phyloP scores from a whole-genome alignment of 2,797 vertebrate species.

The Chromobotia macracanthus region DNA sequence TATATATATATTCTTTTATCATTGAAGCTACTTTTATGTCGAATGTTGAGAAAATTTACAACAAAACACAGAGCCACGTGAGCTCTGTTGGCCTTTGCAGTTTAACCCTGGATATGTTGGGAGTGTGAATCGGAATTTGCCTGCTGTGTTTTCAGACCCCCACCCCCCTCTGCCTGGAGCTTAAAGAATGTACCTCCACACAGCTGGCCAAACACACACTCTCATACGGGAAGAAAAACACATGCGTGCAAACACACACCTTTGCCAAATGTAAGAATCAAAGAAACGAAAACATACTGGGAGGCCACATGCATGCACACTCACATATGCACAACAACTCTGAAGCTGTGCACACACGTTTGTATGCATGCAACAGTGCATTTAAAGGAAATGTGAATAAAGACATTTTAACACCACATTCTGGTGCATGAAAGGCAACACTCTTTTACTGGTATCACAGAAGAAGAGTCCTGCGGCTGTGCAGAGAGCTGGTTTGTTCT shows the following conservation, averaged over 20 bases:
- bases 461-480: constrained; percentile 60
- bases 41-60: not conserved
- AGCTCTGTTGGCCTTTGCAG: constrained; percentile 66
- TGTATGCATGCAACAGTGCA: not conserved
- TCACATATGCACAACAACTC: constrained; percentile 1
- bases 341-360: not conserved
- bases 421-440: not conserved
- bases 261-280: constrained; percentile 45
- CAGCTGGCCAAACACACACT: constrained; percentile 62
- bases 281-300: constrained; percentile 1
- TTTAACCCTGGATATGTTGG: constrained; percentile 67
- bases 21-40: not conserved
- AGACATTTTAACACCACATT: not conserved
- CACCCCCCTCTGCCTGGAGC: constrained; percentile 6
- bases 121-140: constrained; percentile 58
- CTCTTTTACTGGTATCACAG: constrained; percentile 54
- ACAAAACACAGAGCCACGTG: constrained; percentile 38
- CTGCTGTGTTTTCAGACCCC: constrained; percentile 37
- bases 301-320: not conserved
- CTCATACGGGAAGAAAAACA: constrained; percentile 38
- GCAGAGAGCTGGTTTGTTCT: constrained; percentile 67
- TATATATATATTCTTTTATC: not conserved
- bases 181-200: constrained; percentile 56
- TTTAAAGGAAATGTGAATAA: not conserved
- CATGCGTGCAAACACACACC: constrained; percentile 7